phyloP scores from a whole-genome alignment of 2,113 vertebrate genomes.

The Dendropsophus ebraccatus region DNA sequence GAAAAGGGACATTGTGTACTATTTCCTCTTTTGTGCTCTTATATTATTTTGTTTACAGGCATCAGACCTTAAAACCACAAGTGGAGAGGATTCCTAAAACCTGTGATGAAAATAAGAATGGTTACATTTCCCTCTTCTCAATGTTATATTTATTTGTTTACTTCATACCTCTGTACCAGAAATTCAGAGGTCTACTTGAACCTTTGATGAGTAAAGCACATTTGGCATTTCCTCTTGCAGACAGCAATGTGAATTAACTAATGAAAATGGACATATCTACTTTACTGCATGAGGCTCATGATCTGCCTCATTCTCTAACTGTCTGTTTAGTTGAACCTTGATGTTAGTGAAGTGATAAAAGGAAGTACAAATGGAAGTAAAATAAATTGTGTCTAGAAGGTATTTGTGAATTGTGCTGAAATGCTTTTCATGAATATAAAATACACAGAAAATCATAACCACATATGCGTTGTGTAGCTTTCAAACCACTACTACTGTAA shows the following conservation, averaged over 20 bases:
- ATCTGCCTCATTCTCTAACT: conserved; percentile 46
- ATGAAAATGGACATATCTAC: conserved; percentile 46
- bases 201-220: conserved; percentile 18
- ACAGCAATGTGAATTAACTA: conserved; percentile 46
- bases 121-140: neutral
- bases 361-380: conserved; percentile 19
- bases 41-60: neutral
- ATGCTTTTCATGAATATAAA: neutral
- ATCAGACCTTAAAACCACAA: neutral
- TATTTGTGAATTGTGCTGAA: conserved; percentile 12
- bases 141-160: conserved; percentile 2
- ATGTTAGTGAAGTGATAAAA: conserved; percentile 36
- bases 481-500: neutral
- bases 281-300: conserved; percentile 42
- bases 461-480: neutral
- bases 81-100: neutral
- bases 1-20: neutral
- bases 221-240: conserved; percentile 41
- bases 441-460: neutral
- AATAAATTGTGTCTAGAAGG: conserved; percentile 5
- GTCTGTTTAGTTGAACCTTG: conserved; percentile 37
- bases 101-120: neutral
- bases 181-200: conserved; percentile 3
- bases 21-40: neutral
- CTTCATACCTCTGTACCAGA: conserved; percentile 13